Conservation (phyloP, 2,797 vertebrate species). For the Leptatherina wallacei region DNA sequence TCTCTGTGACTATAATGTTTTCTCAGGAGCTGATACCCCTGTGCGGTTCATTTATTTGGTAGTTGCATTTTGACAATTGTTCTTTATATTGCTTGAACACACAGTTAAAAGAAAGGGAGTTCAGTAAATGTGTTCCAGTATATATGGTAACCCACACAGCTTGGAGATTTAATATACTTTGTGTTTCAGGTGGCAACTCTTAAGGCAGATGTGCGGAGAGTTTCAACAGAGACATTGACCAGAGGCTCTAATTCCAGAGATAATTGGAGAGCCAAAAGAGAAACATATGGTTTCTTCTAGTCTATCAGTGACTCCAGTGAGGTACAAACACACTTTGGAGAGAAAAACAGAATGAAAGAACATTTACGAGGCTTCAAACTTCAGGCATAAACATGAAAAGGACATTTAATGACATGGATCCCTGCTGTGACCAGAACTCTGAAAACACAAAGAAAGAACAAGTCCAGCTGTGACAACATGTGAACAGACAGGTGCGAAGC, state of each 20-base stretch:
- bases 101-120: too few species aligned
- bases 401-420: background rate
- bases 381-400: background rate
- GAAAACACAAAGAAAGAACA: background rate
- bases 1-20: too few species aligned
- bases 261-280: background rate
- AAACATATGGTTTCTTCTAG: slow-evolving; percentile 5
- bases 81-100: too few species aligned
- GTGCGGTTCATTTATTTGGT: too few species aligned
- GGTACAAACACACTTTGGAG: background rate
- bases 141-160: too few species aligned
- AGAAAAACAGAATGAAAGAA: background rate
- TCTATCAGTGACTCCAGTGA: background rate
- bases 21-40: too few species aligned
- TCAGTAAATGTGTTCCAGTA: too few species aligned
- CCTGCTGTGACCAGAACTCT: background rate
- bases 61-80: too few species aligned
- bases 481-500: background rate
- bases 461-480: background rate
- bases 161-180: background rate
- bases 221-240: background rate
- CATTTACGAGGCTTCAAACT: slow-evolving; percentile 17
- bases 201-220: background rate
- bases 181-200: slow-evolving; percentile 5
- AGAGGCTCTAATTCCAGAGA: background rate